These are phyloP conservation scores for Drosophila watanabei DNA, from an alignment of 1,140 invertebrate genomes.

Conservation along the genomic window DNA sequence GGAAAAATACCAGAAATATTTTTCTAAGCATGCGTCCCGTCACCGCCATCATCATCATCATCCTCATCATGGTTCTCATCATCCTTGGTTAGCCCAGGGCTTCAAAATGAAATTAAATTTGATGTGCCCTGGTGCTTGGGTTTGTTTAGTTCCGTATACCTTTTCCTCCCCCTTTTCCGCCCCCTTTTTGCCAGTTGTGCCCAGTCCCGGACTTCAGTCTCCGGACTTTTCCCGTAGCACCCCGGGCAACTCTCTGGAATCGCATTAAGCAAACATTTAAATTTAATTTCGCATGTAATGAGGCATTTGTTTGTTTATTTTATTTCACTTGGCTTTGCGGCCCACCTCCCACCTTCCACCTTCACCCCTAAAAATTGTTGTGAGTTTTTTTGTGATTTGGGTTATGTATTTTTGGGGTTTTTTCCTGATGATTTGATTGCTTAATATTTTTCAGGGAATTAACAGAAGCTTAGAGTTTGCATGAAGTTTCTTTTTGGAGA, in stretches of 20 bases:
- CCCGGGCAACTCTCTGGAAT: slow-evolving; percentile 71
- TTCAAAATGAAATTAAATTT: slow-evolving; percentile 84
- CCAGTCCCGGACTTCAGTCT: slow-evolving; percentile 10
- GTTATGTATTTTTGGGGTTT: slow-evolving; percentile 25
- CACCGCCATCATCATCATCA: slow-evolving; percentile 35
- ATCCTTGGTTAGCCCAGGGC: slow-evolving; percentile 79
- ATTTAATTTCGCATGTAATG: slow-evolving; percentile 86
- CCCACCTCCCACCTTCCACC: neutral
- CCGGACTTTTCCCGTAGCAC: slow-evolving; percentile 28
- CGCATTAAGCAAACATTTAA: slow-evolving; percentile 85
- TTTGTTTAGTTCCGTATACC: slow-evolving; percentile 70
- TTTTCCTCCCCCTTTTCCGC: slow-evolving; percentile 35
- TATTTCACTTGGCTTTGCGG: slow-evolving; percentile 46
- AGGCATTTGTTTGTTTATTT: slow-evolving; percentile 84
- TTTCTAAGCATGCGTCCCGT: slow-evolving; percentile 74
- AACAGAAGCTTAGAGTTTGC: neutral
- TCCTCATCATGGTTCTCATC: slow-evolving; percentile 33
- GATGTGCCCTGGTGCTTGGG: slow-evolving; percentile 68
- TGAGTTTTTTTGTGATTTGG: slow-evolving; percentile 28
- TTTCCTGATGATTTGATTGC: slow-evolving; percentile 25
- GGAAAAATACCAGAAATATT: slow-evolving; percentile 81
- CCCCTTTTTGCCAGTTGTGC: slow-evolving; percentile 36
- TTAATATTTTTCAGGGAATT: slow-evolving; percentile 21
- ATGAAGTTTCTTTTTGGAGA: neutral
- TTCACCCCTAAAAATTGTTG: slow-evolving; percentile 2